phyloP scores from a whole-genome alignment of 1,140 invertebrate species.

The Bombus sylvicola region DNA sequence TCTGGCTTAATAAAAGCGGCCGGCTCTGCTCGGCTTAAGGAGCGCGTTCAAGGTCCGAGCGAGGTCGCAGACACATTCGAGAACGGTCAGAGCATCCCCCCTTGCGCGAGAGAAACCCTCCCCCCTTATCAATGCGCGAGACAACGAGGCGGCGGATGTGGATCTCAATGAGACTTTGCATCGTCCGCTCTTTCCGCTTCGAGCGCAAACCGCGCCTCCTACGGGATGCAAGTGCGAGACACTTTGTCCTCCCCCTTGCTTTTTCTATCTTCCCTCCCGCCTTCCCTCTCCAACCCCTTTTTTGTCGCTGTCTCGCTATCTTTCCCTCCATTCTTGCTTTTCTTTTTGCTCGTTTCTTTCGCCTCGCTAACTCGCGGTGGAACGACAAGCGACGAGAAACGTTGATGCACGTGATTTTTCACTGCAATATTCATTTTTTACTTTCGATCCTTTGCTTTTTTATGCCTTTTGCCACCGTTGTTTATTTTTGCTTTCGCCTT shows the following conservation, averaged over 20 bases:
- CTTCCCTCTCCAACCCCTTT: too few relatives aligned
- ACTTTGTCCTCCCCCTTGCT: conserved; percentile 2
- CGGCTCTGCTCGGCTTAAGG: conserved; percentile 55
- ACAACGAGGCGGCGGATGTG: conserved; percentile 53
- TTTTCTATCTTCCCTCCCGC: too few relatives aligned
- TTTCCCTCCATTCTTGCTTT: neutral
- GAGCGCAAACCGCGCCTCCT: neutral
- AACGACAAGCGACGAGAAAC: too few relatives aligned
- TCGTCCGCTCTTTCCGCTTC: conserved; percentile 29
- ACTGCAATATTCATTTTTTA: too few relatives aligned
- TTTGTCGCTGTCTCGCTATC: neutral
- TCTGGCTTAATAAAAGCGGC: conserved; percentile 44
- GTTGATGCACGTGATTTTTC: too few relatives aligned
- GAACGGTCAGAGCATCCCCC: conserved; percentile 53
- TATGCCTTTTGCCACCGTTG: too few relatives aligned
- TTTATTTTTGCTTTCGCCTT: too few relatives aligned
- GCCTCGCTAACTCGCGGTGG: too few relatives aligned
- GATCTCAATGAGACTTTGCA: conserved; percentile 41
- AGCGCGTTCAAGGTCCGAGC: conserved; percentile 78
- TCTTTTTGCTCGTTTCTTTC: neutral
- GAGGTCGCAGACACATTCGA: conserved; percentile 76
- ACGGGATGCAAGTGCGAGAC: neutral
- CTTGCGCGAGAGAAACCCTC: conserved; percentile 22
- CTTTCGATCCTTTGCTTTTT: neutral
- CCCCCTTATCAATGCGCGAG: conserved; percentile 45